A percentile compares a stretch with the other conserved stretches of the same genome.
Conservation (phyloP, 2,113 vertebrate genomes). For the Apaloderma vittatum region DNA sequence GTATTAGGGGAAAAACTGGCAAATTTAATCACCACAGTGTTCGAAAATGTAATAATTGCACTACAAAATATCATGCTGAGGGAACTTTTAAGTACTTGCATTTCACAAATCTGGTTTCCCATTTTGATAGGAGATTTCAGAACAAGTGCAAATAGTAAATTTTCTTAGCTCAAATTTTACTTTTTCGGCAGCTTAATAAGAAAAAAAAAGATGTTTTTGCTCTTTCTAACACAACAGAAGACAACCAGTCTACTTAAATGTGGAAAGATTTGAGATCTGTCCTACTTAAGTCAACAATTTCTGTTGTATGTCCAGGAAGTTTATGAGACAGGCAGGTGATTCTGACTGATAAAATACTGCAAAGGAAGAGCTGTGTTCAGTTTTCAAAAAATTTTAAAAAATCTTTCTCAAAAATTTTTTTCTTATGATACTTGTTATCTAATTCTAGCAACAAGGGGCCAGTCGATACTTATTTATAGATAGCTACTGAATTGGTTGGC, state of each 20-base stretch:
- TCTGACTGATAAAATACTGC: neutral
- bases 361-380: neutral
- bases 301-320: neutral
- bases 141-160: neutral
- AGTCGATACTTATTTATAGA: neutral
- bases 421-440: neutral
- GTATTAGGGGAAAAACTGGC: neutral
- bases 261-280: neutral
- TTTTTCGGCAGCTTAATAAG: neutral
- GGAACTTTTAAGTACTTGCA: neutral
- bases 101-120: neutral
- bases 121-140: neutral
- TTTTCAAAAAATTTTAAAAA: neutral
- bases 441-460: neutral
- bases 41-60: neutral
- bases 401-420: neutral
- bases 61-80: neutral
- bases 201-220: neutral
- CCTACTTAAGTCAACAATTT: neutral
- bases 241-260: neutral
- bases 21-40: neutral
- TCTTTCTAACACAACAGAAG: neutral
- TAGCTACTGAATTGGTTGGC: neutral
- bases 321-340: neutral
- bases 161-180: neutral